Evolutionary conservation across 2,888 invertebrate species (phyloP).

Genomic region (Drosophila lutescens): DNA sequence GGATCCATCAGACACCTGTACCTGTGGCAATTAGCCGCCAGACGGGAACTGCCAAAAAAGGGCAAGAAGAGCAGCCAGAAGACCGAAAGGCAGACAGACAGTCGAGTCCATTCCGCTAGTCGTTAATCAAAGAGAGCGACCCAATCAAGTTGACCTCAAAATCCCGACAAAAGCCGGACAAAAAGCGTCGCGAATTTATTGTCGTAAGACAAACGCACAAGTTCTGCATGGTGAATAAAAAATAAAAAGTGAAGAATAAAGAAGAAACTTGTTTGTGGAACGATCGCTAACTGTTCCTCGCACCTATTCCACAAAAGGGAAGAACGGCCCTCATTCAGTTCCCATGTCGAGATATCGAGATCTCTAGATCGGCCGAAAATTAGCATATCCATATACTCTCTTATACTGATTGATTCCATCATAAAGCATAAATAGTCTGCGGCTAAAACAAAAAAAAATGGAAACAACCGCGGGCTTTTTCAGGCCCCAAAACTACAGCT

Average conservation of each 20-base stretch:
- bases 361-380: constrained; percentile 10
- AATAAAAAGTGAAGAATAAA: background rate
- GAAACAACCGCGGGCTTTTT: constrained; percentile 22
- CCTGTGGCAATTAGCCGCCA: constrained; percentile 60
- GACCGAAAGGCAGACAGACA: constrained; percentile 8
- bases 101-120: constrained; percentile 29
- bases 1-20: constrained; percentile 55
- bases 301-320: constrained; percentile 17
- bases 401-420: constrained; percentile 58
- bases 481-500: constrained; percentile 18
- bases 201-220: constrained; percentile 42
- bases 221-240: constrained; percentile 46
- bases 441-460: constrained; percentile 26
- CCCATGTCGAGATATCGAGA: constrained; percentile 8
- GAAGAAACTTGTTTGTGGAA: constrained; percentile 31
- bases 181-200: constrained; percentile 61
- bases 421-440: constrained; percentile 28
- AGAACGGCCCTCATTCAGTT: constrained; percentile 26
- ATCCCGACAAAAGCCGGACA: constrained; percentile 39
- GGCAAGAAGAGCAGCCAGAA: background rate
- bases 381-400: constrained; percentile 31
- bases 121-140: constrained; percentile 59
- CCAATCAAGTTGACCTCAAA: constrained; percentile 62
- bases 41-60: constrained; percentile 40
- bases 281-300: constrained; percentile 54